Base-by-base conservation (phyloP, 2,113 vertebrate genomes). In the Mustelus asterias region DNA sequence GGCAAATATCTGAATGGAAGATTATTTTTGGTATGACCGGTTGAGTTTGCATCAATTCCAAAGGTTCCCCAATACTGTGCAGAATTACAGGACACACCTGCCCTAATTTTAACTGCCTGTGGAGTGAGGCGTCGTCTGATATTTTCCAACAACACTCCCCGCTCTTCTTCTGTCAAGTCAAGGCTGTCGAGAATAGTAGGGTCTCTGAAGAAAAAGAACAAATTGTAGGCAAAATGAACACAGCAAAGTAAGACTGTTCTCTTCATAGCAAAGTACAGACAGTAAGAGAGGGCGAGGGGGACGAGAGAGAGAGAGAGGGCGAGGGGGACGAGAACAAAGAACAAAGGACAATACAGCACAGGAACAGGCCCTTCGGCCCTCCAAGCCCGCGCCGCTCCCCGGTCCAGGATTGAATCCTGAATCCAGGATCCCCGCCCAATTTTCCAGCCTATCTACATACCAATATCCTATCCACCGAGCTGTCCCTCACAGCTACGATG, bases 31-130 rank as follows among this genome's bases (percentile, higher is more conserved):
- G 58, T 89, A 90, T 7, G 33, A 33, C 29, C 4, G 26, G 11
- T 22, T 11, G 24, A 89, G 24, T 22, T 89, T 60, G 24, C 26
- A 90, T 58, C 3, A 86, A 90, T 44, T 65, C 33, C 60, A n/a
- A 63, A 8, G 18, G 33, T 22, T n/a, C 89, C 86, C n/a, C 14
- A n/a, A 65, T 20, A 63, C 16, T 65, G 0, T 65, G 7, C 33
- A 67, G 5, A 65, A 41, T 63, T 80, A 96, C 48, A 0, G 83
- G 60, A 96, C 96, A 96, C 96, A 99, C 99, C 99, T 97, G 99
- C 99, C 98, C 99, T 97, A 97, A 99, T 99, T 98, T 99, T 99
- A 96, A 99, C 99, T 20, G 99, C 99, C 96, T 99, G 99, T 16
- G 99, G 99, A 26, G 99, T 99, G 96, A 99, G 98, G 96, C 99